Evolutionary conservation across 2,797 vertebrate species (phyloP).

Genomic region (Enteromius mattozi): DNA sequence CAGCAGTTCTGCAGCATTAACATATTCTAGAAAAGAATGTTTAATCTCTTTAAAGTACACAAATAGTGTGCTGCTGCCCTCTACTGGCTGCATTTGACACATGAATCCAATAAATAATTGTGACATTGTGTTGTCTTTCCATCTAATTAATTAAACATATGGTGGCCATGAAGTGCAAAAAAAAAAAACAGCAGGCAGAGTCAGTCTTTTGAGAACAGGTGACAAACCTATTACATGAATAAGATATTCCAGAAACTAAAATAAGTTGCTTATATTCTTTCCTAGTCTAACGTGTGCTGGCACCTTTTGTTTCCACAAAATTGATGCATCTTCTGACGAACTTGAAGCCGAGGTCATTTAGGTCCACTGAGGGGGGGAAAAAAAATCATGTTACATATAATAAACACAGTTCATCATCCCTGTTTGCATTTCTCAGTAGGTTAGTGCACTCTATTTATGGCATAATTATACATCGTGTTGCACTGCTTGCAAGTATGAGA

Average conservation of each 20-base stretch:
- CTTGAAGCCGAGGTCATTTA: conserved; percentile 95
- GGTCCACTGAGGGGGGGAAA: conserved; percentile 85
- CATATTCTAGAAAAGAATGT: not conserved
- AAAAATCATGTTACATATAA: conserved; percentile 9
- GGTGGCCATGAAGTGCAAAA: conserved; percentile 12
- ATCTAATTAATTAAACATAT: conserved; percentile 8
- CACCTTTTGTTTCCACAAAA: conserved; percentile 91
- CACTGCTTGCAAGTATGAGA: conserved; percentile 4
- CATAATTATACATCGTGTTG: conserved; percentile 26
- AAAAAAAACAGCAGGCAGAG: not conserved
- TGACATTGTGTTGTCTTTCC: not conserved
- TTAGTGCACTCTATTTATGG: conserved; percentile 28
- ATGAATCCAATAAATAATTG: not conserved
- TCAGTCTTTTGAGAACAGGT: not conserved
- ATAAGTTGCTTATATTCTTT: not conserved
- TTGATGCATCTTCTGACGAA: conserved; percentile 97
- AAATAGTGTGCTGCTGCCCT: conserved; percentile 44
- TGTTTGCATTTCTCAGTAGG: conserved; percentile 2
- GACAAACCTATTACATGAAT: not conserved
- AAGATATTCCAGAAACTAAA: not conserved
- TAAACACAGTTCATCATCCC: conserved; percentile 19
- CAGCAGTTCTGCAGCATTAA: conserved; percentile 8
- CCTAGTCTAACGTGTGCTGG: conserved; percentile 41
- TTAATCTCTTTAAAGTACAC: conserved; percentile 20
- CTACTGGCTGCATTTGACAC: conserved; percentile 33